Evolutionary conservation across 1,140 invertebrate species (phyloP).

Genomic region (Drosophila subpulchrella): DNA sequence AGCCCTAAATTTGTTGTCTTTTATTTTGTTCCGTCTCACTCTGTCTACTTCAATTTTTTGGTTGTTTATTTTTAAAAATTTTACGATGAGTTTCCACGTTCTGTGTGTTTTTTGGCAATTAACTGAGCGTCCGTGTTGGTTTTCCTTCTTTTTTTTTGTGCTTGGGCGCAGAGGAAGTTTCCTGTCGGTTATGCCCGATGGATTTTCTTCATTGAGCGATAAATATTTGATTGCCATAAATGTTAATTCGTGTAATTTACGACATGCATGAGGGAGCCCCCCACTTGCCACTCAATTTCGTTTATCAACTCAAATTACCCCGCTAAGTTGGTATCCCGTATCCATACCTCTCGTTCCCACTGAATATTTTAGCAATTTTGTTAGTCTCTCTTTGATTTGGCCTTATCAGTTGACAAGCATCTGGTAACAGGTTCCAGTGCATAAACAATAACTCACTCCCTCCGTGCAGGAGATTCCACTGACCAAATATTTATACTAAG

Average conservation of each 20-base stretch:
- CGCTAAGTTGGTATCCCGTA: constrained; percentile 5
- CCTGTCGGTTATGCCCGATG: constrained; percentile 39
- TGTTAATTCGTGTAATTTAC: constrained; percentile 58
- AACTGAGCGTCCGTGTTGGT: constrained; percentile 30
- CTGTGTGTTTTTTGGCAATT: constrained; percentile 52
- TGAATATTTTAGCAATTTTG: constrained; percentile 52
- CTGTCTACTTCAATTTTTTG: constrained; percentile 60
- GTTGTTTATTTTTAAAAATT: constrained; percentile 69
- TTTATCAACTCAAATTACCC: constrained; percentile 53
- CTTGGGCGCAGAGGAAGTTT: constrained; percentile 15
- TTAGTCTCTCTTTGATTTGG: constrained; percentile 42
- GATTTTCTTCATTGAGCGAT: constrained; percentile 56
- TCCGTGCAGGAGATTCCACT: constrained; percentile 7
- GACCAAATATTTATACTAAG: constrained; percentile 52
- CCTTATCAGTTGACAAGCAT: constrained; percentile 52
- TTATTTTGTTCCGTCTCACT: constrained; percentile 51
- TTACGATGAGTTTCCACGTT: constrained; percentile 58
- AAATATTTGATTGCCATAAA: constrained; percentile 66
- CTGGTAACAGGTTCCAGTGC: constrained; percentile 52
- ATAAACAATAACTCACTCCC: constrained; percentile 23
- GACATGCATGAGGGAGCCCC: constrained; percentile 23
- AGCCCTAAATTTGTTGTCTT: constrained; percentile 43
- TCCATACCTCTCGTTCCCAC: constrained; percentile 6
- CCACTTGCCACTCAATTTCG: constrained; percentile 20
- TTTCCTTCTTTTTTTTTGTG: neutral